These are phyloP conservation scores for Eupelmus urozonus DNA, from an alignment of 2,888 invertebrate species.

Conservation along the genomic window DNA sequence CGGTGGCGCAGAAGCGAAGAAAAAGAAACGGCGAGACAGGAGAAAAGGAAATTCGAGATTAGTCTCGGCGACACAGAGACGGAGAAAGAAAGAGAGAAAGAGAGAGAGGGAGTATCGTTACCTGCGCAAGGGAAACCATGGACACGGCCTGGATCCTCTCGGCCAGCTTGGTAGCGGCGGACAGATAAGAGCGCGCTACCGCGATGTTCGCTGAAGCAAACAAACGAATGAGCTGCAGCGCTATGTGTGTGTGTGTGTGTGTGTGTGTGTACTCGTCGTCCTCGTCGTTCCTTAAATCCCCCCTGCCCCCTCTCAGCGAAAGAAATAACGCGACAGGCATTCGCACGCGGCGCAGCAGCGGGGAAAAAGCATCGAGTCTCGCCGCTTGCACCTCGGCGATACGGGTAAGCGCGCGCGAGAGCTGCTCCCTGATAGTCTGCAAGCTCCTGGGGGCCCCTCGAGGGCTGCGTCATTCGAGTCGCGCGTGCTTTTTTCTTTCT, in stretches of 20 bases:
- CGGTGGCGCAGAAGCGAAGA: neutral
- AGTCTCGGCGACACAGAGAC: neutral
- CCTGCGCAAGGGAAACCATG: conserved; percentile 89
- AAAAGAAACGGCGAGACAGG: neutral
- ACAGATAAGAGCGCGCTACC: conserved; percentile 89
- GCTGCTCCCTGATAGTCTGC: no score
- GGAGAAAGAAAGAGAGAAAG: neutral
- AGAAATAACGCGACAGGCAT: conserved; percentile 14
- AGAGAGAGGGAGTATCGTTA: conserved; percentile 57
- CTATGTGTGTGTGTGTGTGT: no score
- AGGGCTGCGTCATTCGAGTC: neutral
- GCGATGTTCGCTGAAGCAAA: conserved; percentile 85
- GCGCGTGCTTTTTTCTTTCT: neutral
- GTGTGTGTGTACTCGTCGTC: no score
- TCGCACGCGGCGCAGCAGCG: neutral
- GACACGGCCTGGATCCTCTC: conserved; percentile 92
- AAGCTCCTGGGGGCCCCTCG: no score
- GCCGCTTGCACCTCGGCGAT: no score
- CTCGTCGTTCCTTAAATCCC: conserved; percentile 21
- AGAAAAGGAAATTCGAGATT: neutral
- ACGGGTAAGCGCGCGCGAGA: no score
- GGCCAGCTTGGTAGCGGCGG: conserved; percentile 87
- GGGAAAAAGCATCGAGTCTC: neutral
- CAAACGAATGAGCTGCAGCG: conserved; percentile 13
- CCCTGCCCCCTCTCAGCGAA: conserved; percentile 1